These are phyloP conservation scores for Hiodon tergisus DNA, from an alignment of 2,113 vertebrate genomes.

Conservation along the genomic window DNA sequence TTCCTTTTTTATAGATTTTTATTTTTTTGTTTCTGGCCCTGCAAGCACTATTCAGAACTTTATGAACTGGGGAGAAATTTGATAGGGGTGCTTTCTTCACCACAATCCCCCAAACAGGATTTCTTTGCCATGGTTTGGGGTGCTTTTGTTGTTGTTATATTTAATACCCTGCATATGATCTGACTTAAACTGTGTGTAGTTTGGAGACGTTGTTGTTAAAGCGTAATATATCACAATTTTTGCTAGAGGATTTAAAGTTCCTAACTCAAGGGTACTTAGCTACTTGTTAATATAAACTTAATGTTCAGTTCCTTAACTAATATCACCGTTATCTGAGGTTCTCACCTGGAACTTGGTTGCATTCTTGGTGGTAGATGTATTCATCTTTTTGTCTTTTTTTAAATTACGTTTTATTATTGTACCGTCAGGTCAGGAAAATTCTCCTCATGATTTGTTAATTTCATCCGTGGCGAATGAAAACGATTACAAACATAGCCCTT, in stretches of 20 bases:
- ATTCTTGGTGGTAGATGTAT: neutral
- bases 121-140: neutral
- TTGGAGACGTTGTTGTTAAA: neutral
- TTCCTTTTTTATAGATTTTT: constrained; percentile 13
- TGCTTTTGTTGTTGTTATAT: neutral
- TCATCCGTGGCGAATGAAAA: no score
- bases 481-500: no score
- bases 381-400: neutral
- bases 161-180: neutral
- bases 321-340: neutral
- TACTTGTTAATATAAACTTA: neutral
- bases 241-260: no score
- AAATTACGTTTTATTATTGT: no score
- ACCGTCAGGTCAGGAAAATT: no score
- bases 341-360: neutral
- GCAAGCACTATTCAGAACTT: constrained; percentile 5
- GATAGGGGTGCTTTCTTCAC: neutral
- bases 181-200: neutral
- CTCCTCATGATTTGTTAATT: no score
- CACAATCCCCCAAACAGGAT: neutral
- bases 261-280: no score
- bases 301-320: neutral
- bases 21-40: neutral
- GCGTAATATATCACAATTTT: no score
- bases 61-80: neutral